phyloP scores from a whole-genome alignment of 2,797 vertebrate species.

The Kryptopterus vitreolus region DNA sequence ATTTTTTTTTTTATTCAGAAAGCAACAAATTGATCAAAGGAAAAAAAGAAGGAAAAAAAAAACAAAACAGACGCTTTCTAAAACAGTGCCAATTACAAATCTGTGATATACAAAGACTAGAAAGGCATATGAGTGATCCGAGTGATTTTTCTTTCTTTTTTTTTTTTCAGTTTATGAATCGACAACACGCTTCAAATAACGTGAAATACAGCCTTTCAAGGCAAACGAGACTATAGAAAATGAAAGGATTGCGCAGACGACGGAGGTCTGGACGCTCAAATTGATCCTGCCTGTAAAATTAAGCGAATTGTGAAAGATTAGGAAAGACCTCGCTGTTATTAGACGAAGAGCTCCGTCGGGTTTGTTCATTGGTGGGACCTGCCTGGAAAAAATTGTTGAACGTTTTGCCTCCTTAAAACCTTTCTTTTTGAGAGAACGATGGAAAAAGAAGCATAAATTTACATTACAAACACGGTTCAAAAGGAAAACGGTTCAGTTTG shows the following conservation, averaged over 20 bases:
- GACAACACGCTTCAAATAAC: background rate
- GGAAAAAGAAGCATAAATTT: background rate
- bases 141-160: no score
- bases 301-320: background rate
- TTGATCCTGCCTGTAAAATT: no score
- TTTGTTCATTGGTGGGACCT: background rate
- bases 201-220: constrained; percentile 13
- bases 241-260: background rate
- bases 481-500: background rate
- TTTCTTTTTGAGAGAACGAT: background rate
- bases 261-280: background rate
- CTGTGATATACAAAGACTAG: constrained; percentile 22
- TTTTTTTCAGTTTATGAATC: background rate
- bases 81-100: constrained; percentile 15
- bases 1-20: constrained; percentile 48
- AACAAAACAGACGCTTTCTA: constrained; percentile 1
- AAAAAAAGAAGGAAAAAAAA: no score
- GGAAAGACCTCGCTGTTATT: background rate
- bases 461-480: background rate
- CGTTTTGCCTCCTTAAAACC: background rate
- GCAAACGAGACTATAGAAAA: background rate
- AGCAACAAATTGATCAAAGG: constrained; percentile 48
- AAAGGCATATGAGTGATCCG: background rate
- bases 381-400: background rate
- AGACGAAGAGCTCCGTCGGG: background rate